Conservation (phyloP, 1,140 invertebrate species). For the Bombus balteatus region DNA sequence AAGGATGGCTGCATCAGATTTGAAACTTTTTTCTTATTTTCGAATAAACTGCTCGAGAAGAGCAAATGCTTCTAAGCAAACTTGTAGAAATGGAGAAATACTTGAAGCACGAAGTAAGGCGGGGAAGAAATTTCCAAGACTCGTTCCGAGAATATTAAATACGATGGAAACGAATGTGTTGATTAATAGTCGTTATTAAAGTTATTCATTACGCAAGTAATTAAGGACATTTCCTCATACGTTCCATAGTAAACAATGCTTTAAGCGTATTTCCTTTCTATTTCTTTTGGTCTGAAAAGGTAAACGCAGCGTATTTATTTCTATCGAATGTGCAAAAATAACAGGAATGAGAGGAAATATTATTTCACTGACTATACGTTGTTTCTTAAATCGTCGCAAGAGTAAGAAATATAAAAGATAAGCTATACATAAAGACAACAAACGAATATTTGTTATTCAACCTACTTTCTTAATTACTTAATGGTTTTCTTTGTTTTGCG, state of each 20-base stretch:
- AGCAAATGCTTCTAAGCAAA: slow-evolving; percentile 2
- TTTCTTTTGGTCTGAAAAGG: neutral
- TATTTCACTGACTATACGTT: neutral
- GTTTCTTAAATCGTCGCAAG: neutral
- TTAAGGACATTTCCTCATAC: slow-evolving; percentile 5
- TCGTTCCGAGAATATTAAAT: slow-evolving; percentile 16
- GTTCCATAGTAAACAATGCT: neutral
- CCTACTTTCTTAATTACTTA: neutral
- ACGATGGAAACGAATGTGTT: neutral
- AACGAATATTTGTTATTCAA: neutral
- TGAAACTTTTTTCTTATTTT: slow-evolving; percentile 49
- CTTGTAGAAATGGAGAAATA: neutral
- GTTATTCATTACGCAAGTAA: slow-evolving; percentile 61
- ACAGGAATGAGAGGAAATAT: neutral
- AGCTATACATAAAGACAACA: neutral
- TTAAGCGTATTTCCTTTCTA: neutral
- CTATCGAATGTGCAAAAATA: neutral
- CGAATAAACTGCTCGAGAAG: neutral
- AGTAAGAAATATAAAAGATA: neutral
- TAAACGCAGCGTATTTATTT: neutral
- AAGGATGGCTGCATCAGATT: slow-evolving; percentile 40
- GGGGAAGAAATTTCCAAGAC: neutral
- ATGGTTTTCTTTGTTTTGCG: neutral
- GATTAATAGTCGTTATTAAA: slow-evolving; percentile 64
- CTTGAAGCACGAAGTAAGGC: neutral